Percentiles rank a stretch among this genome's conserved stretches.
phyloP scores from a whole-genome alignment of 1,140 invertebrate species.

The Drosophila bocki region DNA sequence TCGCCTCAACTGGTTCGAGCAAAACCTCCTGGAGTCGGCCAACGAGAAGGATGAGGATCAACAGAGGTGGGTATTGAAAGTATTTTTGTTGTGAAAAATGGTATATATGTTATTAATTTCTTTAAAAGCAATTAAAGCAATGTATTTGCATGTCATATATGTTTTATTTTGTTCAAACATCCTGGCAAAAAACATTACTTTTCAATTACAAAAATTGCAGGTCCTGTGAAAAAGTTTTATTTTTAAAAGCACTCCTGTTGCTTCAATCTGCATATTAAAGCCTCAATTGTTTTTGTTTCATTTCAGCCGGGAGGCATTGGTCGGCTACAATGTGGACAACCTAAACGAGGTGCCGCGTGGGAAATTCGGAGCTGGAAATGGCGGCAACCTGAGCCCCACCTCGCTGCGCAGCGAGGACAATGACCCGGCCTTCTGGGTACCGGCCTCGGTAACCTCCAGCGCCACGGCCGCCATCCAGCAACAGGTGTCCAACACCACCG shows the following conservation, averaged over 20 bases:
- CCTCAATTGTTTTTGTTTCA: constrained; percentile 14
- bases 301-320: constrained; percentile 85
- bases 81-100: too few relatives aligned
- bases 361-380: constrained; percentile 52
- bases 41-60: constrained; percentile 82
- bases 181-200: too few relatives aligned
- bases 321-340: constrained; percentile 83
- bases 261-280: not conserved
- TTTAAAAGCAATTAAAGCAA: too few relatives aligned
- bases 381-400: constrained; percentile 81
- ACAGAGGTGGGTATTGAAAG: constrained; percentile 65
- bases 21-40: constrained; percentile 86
- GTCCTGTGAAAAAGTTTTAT: too few relatives aligned
- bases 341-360: constrained; percentile 77
- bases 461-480: constrained; percentile 61
- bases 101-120: too few relatives aligned
- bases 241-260: not conserved
- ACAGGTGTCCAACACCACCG: constrained; percentile 73
- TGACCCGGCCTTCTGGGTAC: constrained; percentile 85
- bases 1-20: constrained; percentile 87
- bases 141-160: too few relatives aligned
- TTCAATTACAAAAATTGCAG: too few relatives aligned
- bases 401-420: constrained; percentile 80
- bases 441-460: constrained; percentile 68
- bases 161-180: too few relatives aligned